Evolutionary conservation across 2,113 vertebrate species (phyloP), one percentile per base, ranked within the genome.

Genomic region (Brienomyrus longianalis): DNA sequence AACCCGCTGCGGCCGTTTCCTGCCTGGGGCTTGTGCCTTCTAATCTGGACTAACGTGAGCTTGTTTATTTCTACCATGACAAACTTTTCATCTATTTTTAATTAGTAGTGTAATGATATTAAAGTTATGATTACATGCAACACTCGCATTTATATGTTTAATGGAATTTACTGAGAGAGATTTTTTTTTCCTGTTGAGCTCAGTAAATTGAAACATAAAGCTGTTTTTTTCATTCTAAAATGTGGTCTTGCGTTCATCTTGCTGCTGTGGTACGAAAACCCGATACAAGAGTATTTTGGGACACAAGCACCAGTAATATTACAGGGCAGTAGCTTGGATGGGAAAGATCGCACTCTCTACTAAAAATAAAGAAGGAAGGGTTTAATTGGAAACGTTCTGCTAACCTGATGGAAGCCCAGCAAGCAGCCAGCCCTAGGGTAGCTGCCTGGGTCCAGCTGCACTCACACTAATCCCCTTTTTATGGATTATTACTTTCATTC

Each of bases 401-500:
- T 52, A 27, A 87, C n/a, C 31, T 54, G 13, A 87, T 54, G 21
- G 50, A 17, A 56, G 13, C 15, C 48, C 51, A 54, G 85, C 27
- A 35, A 87, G 54, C 51, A 19, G 48, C 4, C 85, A 9, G 23
- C 39, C 83, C 23, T 13, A 11, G 48, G 48, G 15, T 0, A 27
- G 2, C 23, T 31, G n/a, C 0, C n/a, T 51, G 23, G 39, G 51
- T 15, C n/a, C 31, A 17, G n/a, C 85, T 87, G 50, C 51, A 51
- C 50, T 87, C 85, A 39, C n/a, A 87, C 50, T 51, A 88, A 90
- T 84, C 90, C 54, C 89, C 54, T 47, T 74, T 87, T 86, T 89
- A 89, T 87, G 85, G 85, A 54, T 54, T 87, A 89, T 88, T 90
- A 50, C 83, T 90, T 90, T 84, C 27, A 84, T 11, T 2, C 54